Conservation (phyloP, 2,797 vertebrate species). For the Ctenopoma kingsleyae region DNA sequence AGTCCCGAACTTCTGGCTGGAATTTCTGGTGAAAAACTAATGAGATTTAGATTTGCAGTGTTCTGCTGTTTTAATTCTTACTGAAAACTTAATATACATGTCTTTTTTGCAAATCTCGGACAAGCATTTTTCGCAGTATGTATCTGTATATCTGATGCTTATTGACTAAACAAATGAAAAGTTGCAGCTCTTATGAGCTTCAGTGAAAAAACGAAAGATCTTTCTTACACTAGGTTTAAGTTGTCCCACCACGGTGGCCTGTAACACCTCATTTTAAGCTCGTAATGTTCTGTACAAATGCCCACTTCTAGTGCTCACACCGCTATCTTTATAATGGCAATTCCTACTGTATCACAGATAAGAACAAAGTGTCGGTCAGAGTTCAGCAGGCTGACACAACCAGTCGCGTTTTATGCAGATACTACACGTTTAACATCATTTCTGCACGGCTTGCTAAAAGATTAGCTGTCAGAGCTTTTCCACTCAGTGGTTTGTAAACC, state of each 20-base stretch:
- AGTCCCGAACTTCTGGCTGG: background rate
- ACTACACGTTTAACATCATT: constrained; percentile 38
- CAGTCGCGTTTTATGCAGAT: constrained; percentile 26
- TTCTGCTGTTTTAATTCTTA: background rate
- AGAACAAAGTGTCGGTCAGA: background rate
- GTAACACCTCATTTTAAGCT: background rate
- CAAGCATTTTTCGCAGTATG: too few species aligned
- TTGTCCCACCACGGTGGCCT: background rate
- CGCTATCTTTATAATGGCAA: background rate
- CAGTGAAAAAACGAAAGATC: background rate
- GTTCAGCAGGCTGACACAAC: constrained; percentile 17
- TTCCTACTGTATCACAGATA: constrained; percentile 9
- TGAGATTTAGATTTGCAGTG: background rate
- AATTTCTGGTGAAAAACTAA: background rate
- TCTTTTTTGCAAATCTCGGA: too few species aligned
- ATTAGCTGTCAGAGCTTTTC: background rate
- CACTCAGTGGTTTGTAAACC: background rate
- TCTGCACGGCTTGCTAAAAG: background rate
- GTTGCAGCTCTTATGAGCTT: background rate
- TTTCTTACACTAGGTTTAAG: constrained; percentile 9
- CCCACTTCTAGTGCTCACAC: background rate
- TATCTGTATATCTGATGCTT: background rate
- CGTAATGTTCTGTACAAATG: background rate
- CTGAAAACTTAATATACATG: background rate
- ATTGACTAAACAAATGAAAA: too few species aligned